phyloP scores from a whole-genome alignment of 1,140 invertebrate species.

The Steinernema khuongi region DNA sequence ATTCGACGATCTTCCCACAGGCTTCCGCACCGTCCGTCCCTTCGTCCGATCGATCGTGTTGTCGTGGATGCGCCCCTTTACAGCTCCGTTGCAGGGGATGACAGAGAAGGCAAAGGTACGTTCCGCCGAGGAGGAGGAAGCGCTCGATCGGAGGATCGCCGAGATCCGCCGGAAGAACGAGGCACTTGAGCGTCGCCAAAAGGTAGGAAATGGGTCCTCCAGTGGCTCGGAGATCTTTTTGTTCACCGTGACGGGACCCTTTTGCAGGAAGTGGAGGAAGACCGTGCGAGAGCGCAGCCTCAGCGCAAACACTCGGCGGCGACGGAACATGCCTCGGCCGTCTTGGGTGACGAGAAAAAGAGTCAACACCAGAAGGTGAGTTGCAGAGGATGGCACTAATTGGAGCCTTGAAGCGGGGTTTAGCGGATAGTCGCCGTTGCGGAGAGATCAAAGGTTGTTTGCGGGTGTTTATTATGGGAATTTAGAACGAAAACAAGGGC shows the following conservation, averaged over 20 bases:
- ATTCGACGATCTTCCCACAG: background rate
- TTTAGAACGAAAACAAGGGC: background rate
- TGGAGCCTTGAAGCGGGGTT: too few species aligned
- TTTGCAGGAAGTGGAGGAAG: conserved; percentile 6
- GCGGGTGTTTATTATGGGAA: background rate
- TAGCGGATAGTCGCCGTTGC: background rate
- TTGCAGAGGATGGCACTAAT: background rate
- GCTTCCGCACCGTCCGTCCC: background rate
- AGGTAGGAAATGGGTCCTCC: background rate
- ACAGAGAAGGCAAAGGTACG: conserved; percentile 8
- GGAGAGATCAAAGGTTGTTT: background rate
- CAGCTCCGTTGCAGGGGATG: background rate
- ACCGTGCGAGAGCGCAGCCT: background rate
- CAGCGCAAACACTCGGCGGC: background rate
- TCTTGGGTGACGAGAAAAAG: conserved; percentile 16
- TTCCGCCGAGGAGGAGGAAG: conserved; percentile 9
- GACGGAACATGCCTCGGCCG: conserved; percentile 10
- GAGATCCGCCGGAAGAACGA: conserved; percentile 3
- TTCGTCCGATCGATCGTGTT: background rate
- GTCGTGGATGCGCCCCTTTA: background rate
- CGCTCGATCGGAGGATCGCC: conserved; percentile 3
- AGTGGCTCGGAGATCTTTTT: too few species aligned
- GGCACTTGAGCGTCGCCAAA: background rate
- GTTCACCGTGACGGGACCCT: too few species aligned
- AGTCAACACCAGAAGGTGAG: conserved; percentile 11